Base-by-base conservation (phyloP, 2,113 vertebrate species). In the Syngnathoides biaculeatus region DNA sequence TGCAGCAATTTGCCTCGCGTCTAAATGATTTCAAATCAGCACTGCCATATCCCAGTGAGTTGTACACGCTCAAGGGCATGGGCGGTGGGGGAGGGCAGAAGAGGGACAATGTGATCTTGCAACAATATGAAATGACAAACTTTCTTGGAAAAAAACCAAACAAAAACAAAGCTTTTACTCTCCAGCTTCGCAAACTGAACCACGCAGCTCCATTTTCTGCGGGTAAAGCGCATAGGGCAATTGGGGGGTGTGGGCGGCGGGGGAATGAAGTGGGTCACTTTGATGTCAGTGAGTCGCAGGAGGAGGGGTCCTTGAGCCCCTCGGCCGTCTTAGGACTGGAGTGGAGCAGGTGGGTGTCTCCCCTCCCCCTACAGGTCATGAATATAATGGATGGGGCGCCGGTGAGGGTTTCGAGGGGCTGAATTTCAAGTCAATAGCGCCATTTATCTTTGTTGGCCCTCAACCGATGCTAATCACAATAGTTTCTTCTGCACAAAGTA, bases 351-450 rank as follows among this genome's bases (percentile, higher is more conserved):
- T 87, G 84, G 84, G 77, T 48, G 24, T 75, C 59, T 67, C 40
- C 78, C 68, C 24, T 45, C 8, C 53, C 65, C 71, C 57, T 58
- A 74, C 79, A 83, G 86, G 86, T 86, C 87, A 80, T 81, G 83
- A 83, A 87, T 79, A 85, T 84, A 87, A 86, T 81, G 81, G 84
- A 75, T 73, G 65, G 72, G 59, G 78, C 73, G 71, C 67, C 56
- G 73, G 76, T 76, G 64, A 74, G 42, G 77, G 78, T 78, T 82
- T 85, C 67, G 77, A 74, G 71, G 79, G 84, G 80, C 84, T 65
- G 48, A 72, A 72, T 86, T 79, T 87, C 77, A 87, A 86, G 83
- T 81, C 87, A 86, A 77, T 81, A 73, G 82, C 78, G 77, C 70
- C 80, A 84, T 85, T 84, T 38, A 68, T 87, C 83, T 84, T 84